These are phyloP conservation scores for Bombus pascuorum DNA, from an alignment of 1,140 invertebrate species.

Conservation along the genomic window DNA sequence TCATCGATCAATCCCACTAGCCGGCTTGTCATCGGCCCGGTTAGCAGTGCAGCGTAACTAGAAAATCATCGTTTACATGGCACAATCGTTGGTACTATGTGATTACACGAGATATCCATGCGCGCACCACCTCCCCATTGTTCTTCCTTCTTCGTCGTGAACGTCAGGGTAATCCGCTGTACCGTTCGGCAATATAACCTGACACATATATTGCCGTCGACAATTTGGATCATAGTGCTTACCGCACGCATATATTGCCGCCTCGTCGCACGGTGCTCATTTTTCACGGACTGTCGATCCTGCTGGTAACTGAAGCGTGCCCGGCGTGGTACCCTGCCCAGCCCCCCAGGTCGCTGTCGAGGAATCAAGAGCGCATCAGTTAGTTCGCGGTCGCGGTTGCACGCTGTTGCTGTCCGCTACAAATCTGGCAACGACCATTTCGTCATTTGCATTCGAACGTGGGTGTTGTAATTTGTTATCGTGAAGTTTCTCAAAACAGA, in stretches of 20 bases:
- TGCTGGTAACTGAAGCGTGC: conserved; percentile 80
- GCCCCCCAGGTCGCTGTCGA: conserved; percentile 71
- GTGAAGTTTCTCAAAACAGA: background rate
- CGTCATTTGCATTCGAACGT: conserved; percentile 14
- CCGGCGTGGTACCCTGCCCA: conserved; percentile 66
- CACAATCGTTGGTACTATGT: background rate
- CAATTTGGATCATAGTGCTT: conserved; percentile 75
- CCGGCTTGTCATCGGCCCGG: conserved; percentile 38
- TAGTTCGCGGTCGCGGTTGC: conserved; percentile 78
- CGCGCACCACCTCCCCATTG: no score
- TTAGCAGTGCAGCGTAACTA: conserved; percentile 59
- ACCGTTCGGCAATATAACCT: conserved; percentile 49
- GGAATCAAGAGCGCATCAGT: conserved; percentile 78
- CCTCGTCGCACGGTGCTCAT: conserved; percentile 70
- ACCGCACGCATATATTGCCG: conserved; percentile 75
- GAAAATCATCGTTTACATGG: conserved; percentile 29
- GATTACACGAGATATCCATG: background rate
- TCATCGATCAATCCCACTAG: no score
- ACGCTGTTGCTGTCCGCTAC: conserved; percentile 74
- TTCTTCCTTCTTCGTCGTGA: background rate
- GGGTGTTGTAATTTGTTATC: background rate
- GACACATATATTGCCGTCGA: conserved; percentile 61
- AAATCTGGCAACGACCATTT: conserved; percentile 26
- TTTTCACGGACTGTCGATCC: conserved; percentile 82
- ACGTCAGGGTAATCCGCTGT: conserved; percentile 16